Conservation (phyloP, 2,113 vertebrate species). For the Colius striatus region DNA sequence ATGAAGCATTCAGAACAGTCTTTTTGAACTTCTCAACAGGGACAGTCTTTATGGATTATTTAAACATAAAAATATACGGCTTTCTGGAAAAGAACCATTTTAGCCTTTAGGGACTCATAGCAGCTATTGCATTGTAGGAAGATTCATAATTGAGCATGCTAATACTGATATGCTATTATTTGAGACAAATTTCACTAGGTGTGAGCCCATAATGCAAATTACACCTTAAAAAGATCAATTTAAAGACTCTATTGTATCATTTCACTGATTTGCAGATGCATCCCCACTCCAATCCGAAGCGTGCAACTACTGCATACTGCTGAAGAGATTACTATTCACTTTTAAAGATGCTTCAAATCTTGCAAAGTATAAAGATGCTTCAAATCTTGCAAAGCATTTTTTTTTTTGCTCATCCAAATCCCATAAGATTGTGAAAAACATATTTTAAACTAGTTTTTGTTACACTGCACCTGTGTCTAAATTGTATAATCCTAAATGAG, state of each 20-base stretch:
- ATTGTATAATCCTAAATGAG: not conserved
- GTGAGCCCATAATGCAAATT: not conserved
- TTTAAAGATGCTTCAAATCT: not conserved
- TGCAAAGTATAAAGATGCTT: not conserved
- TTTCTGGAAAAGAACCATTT: conserved; percentile 36
- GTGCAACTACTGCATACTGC: not conserved
- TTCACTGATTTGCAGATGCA: conserved; percentile 13
- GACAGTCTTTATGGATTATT: conserved; percentile 63
- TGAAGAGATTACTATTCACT: not conserved
- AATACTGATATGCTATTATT: conserved; percentile 3
- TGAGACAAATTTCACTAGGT: not conserved
- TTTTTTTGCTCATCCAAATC: not conserved
- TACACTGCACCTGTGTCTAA: not conserved
- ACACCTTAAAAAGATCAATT: conserved; percentile 17
- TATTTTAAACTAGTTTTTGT: not conserved
- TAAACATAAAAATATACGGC: conserved; percentile 47
- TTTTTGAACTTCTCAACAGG: conserved; percentile 39
- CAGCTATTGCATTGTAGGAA: not conserved
- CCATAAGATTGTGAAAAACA: not conserved
- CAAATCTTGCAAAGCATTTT: not conserved
- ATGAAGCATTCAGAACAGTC: not conserved
- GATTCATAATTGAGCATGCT: conserved; percentile 24
- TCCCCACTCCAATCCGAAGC: not conserved
- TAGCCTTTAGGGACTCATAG: conserved; percentile 3
- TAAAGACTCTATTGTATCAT: not conserved